Percentiles rank a stretch among this genome's conserved stretches.
Evolutionary conservation across 2,888 invertebrate species (phyloP).

Genomic region (Heteromyza rotundicornis): DNA sequence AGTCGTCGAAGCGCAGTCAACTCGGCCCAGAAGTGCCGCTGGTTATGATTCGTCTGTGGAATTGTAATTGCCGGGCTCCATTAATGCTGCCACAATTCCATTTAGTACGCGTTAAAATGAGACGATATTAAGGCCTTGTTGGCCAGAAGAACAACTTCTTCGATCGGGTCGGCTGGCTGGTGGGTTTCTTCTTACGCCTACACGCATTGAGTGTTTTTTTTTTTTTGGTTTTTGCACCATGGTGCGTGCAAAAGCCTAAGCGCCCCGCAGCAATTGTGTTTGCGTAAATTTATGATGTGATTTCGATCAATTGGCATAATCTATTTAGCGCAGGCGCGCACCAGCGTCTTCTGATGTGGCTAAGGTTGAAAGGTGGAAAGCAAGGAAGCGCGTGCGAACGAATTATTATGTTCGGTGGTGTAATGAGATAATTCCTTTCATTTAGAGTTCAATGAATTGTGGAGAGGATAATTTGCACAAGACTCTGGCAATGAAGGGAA

Average conservation of each 20-base stretch:
- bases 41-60: conserved; percentile 25
- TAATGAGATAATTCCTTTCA: too few relatives aligned
- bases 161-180: not conserved
- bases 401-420: too few relatives aligned
- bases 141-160: conserved; percentile 25
- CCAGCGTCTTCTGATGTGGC: too few relatives aligned
- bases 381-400: too few relatives aligned
- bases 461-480: too few relatives aligned
- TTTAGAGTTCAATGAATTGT: too few relatives aligned
- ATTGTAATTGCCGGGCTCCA: conserved; percentile 22
- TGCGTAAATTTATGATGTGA: conserved; percentile 59
- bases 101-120: conserved; percentile 9
- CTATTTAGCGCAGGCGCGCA: conserved; percentile 52
- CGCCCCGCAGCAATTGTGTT: conserved; percentile 35
- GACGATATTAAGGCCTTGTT: not conserved
- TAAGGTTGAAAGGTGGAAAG: too few relatives aligned
- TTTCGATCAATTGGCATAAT: conserved; percentile 61
- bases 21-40: conserved; percentile 37
- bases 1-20: conserved; percentile 2
- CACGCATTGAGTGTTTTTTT: conserved; percentile 22
- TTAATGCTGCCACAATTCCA: conserved; percentile 7
- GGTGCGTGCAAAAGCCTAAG: too few relatives aligned
- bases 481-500: too few relatives aligned
- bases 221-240: not conserved
- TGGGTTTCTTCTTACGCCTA: conserved; percentile 36